Evolutionary conservation across 2,113 vertebrate species (phyloP).

Genomic region (Raja brachyura): DNA sequence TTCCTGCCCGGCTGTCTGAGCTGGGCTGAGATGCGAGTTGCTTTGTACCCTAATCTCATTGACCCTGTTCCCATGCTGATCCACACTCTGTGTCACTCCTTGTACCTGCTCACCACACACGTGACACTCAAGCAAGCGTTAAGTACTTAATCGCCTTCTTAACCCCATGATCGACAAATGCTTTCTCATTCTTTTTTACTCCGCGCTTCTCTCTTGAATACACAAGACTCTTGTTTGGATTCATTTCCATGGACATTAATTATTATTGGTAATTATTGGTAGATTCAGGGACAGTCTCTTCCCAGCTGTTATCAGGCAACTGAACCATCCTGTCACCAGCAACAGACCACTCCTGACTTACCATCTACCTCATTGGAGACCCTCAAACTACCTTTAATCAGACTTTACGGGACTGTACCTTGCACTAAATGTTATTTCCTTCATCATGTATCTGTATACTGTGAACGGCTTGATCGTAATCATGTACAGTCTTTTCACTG

Average conservation of each 20-base stretch:
- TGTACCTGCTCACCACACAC: conserved; percentile 23
- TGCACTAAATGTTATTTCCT: no score
- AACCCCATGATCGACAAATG: not conserved
- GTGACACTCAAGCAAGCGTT: conserved; percentile 19
- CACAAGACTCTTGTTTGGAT: not conserved
- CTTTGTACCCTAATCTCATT: conserved; percentile 37
- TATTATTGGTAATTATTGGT: no score
- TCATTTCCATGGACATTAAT: not conserved
- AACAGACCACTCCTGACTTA: no score
- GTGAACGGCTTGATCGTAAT: no score
- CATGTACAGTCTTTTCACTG: no score
- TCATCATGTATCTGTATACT: no score
- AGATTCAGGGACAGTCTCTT: no score
- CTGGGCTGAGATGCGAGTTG: conserved; percentile 22
- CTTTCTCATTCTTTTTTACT: not conserved
- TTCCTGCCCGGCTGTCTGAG: not conserved
- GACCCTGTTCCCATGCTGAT: conserved; percentile 30
- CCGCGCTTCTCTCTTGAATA: not conserved
- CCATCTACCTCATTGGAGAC: no score
- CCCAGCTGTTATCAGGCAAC: no score
- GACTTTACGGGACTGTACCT: no score
- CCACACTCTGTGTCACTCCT: conserved; percentile 22
- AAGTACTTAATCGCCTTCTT: conserved; percentile 33
- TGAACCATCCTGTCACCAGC: no score
- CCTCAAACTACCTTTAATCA: no score